Evolutionary conservation across 2,797 vertebrate genomes (phyloP).

Genomic region (Poliocrania exsul): DNA sequence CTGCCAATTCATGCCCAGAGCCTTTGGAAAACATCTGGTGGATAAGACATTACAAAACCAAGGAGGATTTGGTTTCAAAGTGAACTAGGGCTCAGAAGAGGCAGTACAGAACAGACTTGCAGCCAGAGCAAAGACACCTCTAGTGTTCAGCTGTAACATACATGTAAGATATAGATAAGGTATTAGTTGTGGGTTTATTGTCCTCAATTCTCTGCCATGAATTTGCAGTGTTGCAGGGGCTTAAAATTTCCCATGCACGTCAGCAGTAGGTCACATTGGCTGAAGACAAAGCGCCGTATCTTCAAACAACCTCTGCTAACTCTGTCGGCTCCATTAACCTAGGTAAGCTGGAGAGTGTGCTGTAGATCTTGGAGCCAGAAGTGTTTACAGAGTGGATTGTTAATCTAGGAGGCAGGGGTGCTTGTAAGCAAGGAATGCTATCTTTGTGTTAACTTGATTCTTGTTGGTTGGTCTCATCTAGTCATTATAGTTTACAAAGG

Average conservation of each 20-base stretch:
- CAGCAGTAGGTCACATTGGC: background rate
- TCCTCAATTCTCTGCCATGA: background rate
- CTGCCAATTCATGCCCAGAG: background rate
- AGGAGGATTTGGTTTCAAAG: background rate
- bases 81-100: background rate
- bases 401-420: background rate
- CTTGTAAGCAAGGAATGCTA: background rate
- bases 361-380: background rate
- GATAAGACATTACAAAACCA: background rate
- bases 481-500: background rate
- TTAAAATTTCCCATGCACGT: background rate
- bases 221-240: background rate
- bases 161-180: background rate
- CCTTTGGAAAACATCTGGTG: background rate
- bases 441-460: background rate
- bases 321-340: background rate
- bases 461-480: background rate
- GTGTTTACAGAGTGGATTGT: background rate
- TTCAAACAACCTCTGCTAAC: background rate
- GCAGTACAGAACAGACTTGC: background rate
- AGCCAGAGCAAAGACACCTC: background rate
- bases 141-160: accelerated
- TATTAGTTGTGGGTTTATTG: background rate
- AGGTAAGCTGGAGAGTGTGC: background rate
- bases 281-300: background rate